Evolutionary conservation across 1,140 invertebrate genomes (phyloP), one percentile per base, ranked within the genome.

Genomic region (Macrocentrus cingulum): DNA sequence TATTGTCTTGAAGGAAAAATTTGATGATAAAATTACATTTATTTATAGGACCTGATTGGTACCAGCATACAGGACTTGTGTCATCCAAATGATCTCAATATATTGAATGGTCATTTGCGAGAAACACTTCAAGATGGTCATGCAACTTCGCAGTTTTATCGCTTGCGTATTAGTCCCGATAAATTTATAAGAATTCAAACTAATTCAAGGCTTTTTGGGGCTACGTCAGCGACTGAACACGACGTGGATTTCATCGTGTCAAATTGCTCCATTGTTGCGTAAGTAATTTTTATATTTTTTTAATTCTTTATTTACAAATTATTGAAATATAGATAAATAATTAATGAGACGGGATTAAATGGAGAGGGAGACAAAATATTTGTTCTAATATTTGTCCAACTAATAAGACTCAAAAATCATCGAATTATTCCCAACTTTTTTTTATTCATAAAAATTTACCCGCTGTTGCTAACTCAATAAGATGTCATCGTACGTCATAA

Each of bases 161-260:
- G 90, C 55, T 76, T 97, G 60, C 86, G 88, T 65, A 69, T 96
- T 56, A 80, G 77, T 51, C 82, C 88, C 60, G 88, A 92, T 70
- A 87, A 87, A 69, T 91, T 88, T 77, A 82, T 95, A 56, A 86
- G 90, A 74, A 88, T 95, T 56, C 90, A 91, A 82, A 93, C 92
- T 32, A 92, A 91, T 75, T 93, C 92, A 65, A 91, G 90, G 80
- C 80, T 91, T 58, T 95, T 95, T 72, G 86, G 86, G 66, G 84
- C 83, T 22, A 88, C 86, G 71, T 82, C 84, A 39, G 83, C 85
- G 59, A 83, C 83, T 52, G 83, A 82, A 59, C 66, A 69, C 41
- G 90, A 92, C 60, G 82, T 83, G 50, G 91, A 95, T 70, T 95
- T 94, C 76, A 91, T 97, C 59, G 94, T 96, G 88, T 91, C 93